Conservation (phyloP, 1,140 invertebrate genomes). For the Acromyrmex charruanus region DNA sequence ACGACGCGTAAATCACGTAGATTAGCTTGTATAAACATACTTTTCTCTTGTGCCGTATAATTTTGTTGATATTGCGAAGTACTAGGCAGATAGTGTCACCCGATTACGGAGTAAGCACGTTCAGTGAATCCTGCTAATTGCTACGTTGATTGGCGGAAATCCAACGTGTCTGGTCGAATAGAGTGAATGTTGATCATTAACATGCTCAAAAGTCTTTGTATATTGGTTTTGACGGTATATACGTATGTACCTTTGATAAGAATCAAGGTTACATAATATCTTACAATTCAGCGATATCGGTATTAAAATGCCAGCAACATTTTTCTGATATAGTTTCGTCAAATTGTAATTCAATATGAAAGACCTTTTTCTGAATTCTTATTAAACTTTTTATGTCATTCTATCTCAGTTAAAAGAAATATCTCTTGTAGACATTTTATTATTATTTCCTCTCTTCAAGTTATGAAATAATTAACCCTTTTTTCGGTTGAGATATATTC, state of each 20-base stretch:
- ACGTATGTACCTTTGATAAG: conserved; percentile 21
- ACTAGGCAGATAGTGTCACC: conserved; percentile 59
- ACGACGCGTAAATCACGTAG: not conserved
- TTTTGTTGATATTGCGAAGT: conserved; percentile 43
- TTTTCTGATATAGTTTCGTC: conserved; percentile 1
- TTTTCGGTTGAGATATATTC: conserved; percentile 24
- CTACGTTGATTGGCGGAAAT: conserved; percentile 78
- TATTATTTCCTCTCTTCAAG: not conserved
- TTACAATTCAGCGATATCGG: conserved; percentile 7
- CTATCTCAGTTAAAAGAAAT: not conserved
- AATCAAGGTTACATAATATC: conserved; percentile 45
- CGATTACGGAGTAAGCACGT: conserved; percentile 73
- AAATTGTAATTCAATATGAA: conserved; percentile 3
- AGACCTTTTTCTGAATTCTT: not conserved
- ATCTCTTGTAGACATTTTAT: conserved; percentile 19
- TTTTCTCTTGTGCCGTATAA: not conserved
- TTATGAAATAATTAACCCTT: conserved; percentile 34
- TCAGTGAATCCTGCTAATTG: conserved; percentile 79
- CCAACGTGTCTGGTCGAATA: conserved; percentile 65
- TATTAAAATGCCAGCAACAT: not conserved
- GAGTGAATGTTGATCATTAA: conserved; percentile 79
- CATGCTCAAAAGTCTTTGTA: conserved; percentile 74
- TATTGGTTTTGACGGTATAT: conserved; percentile 25
- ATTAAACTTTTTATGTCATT: conserved; percentile 10
- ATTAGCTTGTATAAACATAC: conserved; percentile 12